Evolutionary conservation across 2,113 vertebrate genomes (phyloP).

Genomic region (Mus musculus): DNA sequence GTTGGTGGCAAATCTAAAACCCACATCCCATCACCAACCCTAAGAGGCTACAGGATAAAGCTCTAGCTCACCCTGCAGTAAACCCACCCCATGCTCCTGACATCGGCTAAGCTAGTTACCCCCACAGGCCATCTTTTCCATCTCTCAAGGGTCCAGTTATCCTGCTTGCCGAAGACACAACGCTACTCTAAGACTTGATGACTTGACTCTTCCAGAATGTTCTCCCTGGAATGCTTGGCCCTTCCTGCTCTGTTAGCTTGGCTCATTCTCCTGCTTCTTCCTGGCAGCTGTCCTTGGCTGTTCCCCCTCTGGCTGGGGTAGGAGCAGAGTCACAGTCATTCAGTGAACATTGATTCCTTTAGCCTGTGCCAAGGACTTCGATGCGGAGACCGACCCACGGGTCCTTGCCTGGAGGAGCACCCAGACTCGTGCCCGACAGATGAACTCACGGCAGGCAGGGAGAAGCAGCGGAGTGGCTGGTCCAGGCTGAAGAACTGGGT

Average conservation of each 20-base stretch:
- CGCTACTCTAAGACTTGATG: background rate
- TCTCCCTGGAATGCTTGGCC: constrained; percentile 52
- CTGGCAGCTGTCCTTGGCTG: constrained; percentile 52
- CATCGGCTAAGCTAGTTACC: background rate
- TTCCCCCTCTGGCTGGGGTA: constrained; percentile 38
- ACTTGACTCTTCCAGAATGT: constrained; percentile 27
- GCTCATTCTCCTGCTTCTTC: constrained; percentile 27
- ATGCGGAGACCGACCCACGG: background rate
- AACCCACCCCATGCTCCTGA: background rate
- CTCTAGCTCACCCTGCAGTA: background rate
- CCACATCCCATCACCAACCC: background rate
- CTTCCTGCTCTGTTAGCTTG: constrained; percentile 29
- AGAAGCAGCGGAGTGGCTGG: background rate
- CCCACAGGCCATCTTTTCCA: background rate
- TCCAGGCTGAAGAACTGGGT: background rate
- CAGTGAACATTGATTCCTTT: background rate
- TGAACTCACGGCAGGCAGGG: background rate
- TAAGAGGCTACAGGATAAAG: background rate
- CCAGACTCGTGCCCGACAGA: background rate
- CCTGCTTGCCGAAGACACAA: background rate
- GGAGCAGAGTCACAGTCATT: constrained; percentile 23
- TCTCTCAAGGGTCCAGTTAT: background rate
- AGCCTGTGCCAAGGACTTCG: background rate
- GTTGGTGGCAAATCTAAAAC: background rate
- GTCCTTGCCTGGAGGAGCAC: background rate